Base-by-base conservation (phyloP, 2,797 vertebrate genomes). In the Anomalospiza imberbis region DNA sequence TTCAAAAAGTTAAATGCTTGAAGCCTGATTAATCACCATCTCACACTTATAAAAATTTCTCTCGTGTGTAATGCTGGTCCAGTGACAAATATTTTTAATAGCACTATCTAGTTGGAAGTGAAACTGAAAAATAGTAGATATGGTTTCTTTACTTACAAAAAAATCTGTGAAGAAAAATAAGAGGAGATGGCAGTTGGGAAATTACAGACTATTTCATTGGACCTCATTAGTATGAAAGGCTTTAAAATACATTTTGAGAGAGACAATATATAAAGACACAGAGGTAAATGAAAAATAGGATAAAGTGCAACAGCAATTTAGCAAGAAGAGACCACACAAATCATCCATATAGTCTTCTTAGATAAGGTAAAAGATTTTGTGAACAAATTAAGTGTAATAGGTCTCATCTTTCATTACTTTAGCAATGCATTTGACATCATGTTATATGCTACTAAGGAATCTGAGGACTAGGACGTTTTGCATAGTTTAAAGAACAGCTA, bases 81-180 rank as follows among this genome's bases (percentile, higher is more conserved):
- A 66, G n/a, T 36, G 45, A 82, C 17, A 82, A 91, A 62, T 77
- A 77, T 47, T 80, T 94, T 94, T 87, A 92, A 83, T 45, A 74
- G 48, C 42, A 80, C 12, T 31, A 73, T n/a, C 36, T 76, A 67
- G 32, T 5, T 61, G 12, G 10, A 26, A 89, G 18, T 63, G 48
- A 82, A 89, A 74, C 74, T 45, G 53, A 91, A 79, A 84, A 88
- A 50, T 0, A 68, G 40, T 26, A 90, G 91, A 88, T n/a, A 68
- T 0, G 6, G 12, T 72, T 94, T 84, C 45, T 54, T 67, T 60
- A 54, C 22, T 79, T 62, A 50, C 67, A 68, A 61, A 67, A 77
- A 71, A 24, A 54, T 8, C 19, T 8, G 25, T 54, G 34, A 85
- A 63, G 45, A 76, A 81, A 91, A 75, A 45, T 34, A 77, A 71